Percentiles rank a stretch among this genome's conserved stretches.
phyloP scores from a whole-genome alignment of 2,797 vertebrate species.

The Centroberyx gerrardi region DNA sequence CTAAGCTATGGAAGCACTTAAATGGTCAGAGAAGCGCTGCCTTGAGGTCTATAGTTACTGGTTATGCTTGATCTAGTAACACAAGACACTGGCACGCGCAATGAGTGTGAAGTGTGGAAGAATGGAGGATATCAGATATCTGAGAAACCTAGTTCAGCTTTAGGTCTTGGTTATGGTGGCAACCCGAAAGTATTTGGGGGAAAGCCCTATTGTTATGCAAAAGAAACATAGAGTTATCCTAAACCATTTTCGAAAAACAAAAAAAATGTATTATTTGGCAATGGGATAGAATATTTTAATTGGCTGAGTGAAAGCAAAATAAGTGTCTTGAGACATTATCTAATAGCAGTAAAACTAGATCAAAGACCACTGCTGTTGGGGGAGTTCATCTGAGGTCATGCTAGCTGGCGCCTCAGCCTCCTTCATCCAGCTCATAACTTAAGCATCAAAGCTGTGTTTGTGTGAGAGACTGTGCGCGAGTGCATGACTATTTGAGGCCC shows the following conservation, averaged over 20 bases:
- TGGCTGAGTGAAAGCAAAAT: slow-evolving; percentile 51
- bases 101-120: slow-evolving; percentile 47
- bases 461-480: slow-evolving; percentile 53
- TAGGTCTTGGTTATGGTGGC: slow-evolving; percentile 67
- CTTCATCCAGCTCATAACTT: slow-evolving; percentile 73
- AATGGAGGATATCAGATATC: slow-evolving; percentile 66
- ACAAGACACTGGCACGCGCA: slow-evolving; percentile 53
- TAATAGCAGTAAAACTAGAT: slow-evolving; percentile 72
- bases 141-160: slow-evolving; percentile 68
- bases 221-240: slow-evolving; percentile 32
- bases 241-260: slow-evolving; percentile 52
- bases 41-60: slow-evolving; percentile 48
- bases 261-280: slow-evolving; percentile 53
- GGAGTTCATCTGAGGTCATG: slow-evolving; percentile 80
- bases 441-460: slow-evolving; percentile 76
- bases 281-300: slow-evolving; percentile 58
- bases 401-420: slow-evolving; percentile 65
- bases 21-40: slow-evolving; percentile 52
- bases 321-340: slow-evolving; percentile 61
- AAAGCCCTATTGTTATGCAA: slow-evolving; percentile 63
- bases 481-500: slow-evolving; percentile 67
- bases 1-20: slow-evolving; percentile 62
- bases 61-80: slow-evolving; percentile 49
- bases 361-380: slow-evolving; percentile 67
- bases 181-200: slow-evolving; percentile 58